These are phyloP conservation scores for Hermetia illucens DNA, from an alignment of 1,140 invertebrate genomes.

Conservation along the genomic window DNA sequence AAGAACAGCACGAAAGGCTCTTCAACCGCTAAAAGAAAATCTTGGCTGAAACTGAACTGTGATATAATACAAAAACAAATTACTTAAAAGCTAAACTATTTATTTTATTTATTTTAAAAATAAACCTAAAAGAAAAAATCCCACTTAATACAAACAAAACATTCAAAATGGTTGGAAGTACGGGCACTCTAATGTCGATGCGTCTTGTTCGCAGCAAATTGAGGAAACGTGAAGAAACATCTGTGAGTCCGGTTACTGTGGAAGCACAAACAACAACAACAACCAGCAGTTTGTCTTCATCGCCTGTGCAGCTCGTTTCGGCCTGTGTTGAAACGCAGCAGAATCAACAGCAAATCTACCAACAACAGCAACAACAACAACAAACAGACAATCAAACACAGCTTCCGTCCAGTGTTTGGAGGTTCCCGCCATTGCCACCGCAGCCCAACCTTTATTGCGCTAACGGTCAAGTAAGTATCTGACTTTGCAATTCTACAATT, in stretches of 20 bases:
- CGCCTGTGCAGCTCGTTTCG: slow-evolving; percentile 8
- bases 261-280: slow-evolving; percentile 35
- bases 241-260: slow-evolving; percentile 42
- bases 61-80: too few species aligned
- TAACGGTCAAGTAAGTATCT: slow-evolving; percentile 58
- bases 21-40: too few species aligned
- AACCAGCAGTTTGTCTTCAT: slow-evolving; percentile 10
- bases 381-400: slow-evolving; percentile 20
- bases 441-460: slow-evolving; percentile 54
- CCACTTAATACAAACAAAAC: slow-evolving; percentile 8
- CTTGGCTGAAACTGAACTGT: too few species aligned
- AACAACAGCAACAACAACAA: slow-evolving; percentile 14
- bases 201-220: slow-evolving; percentile 78
- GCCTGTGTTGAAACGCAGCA: slow-evolving; percentile 7
- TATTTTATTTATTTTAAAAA: too few species aligned
- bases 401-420: slow-evolving; percentile 49
- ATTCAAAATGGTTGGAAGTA: slow-evolving; percentile 50
- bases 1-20: too few species aligned
- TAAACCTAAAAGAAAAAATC: too few species aligned
- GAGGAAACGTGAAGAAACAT: slow-evolving; percentile 63
- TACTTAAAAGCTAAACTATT: too few species aligned
- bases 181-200: slow-evolving; percentile 68
- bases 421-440: slow-evolving; percentile 59
- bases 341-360: slow-evolving; percentile 7
- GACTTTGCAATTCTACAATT: slow-evolving; percentile 2